phyloP scores from a whole-genome alignment of 2,888 invertebrate species.

The Drosophila putrida region DNA sequence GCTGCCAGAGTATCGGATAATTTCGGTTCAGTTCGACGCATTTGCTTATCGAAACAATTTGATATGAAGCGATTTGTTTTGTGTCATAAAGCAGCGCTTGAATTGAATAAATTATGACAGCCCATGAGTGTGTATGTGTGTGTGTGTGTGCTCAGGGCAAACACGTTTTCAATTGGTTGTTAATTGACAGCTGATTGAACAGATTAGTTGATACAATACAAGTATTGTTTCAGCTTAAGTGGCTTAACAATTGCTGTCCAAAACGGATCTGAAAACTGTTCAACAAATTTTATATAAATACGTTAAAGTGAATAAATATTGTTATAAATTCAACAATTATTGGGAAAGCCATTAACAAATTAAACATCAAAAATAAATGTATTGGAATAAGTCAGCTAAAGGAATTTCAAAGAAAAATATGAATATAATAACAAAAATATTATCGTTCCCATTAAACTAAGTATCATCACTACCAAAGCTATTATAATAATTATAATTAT shows the following conservation, averaged over 20 bases:
- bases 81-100: slow-evolving; percentile 48
- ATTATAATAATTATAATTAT: not conserved
- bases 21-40: slow-evolving; percentile 20
- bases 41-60: slow-evolving; percentile 56
- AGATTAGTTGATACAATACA: slow-evolving; percentile 28
- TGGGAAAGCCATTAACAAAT: not conserved
- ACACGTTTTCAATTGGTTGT: slow-evolving; percentile 47
- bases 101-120: slow-evolving; percentile 61
- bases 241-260: slow-evolving; percentile 9
- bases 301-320: not conserved
- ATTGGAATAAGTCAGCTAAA: not conserved
- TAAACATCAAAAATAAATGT: not conserved
- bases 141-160: slow-evolving; percentile 7
- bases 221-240: slow-evolving; percentile 19
- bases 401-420: not conserved
- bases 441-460: not conserved
- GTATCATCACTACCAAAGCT: not conserved
- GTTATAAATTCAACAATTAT: not conserved
- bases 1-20: slow-evolving; percentile 31
- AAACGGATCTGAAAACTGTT: not conserved
- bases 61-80: slow-evolving; percentile 58
- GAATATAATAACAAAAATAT: too few relatives aligned
- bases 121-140: not conserved
- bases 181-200: slow-evolving; percentile 57
- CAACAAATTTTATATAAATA: not conserved